These are phyloP conservation scores for Stenodera caucasica DNA, from an alignment of 2,888 invertebrate species.

Conservation along the genomic window DNA sequence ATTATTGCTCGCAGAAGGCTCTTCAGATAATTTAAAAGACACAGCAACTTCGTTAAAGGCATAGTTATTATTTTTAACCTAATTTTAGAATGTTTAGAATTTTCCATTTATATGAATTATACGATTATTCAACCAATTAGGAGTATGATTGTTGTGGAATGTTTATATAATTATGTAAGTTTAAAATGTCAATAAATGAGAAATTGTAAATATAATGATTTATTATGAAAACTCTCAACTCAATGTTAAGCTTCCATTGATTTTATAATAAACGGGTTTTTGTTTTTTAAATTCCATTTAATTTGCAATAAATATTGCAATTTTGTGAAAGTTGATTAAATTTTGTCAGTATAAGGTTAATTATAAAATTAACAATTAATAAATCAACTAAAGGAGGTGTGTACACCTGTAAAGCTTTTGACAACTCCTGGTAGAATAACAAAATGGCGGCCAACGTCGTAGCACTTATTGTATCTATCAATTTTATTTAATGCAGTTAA, in stretches of 20 bases:
- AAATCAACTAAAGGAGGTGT: conserved; percentile 2
- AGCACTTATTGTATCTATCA: conserved; percentile 35
- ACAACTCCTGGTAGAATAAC: conserved; percentile 38
- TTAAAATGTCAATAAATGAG: background rate
- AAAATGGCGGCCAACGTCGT: conserved; percentile 47
- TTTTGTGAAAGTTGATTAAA: conserved; percentile 1
- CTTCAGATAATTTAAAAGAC: conserved; percentile 50
- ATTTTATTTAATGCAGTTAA: conserved; percentile 31
- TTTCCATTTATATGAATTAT: no score
- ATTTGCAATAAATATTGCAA: background rate
- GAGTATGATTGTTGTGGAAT: background rate
- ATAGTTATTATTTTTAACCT: background rate
- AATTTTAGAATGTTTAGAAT: no score
- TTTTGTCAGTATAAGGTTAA: background rate
- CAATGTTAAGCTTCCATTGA: background rate
- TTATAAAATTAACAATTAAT: background rate
- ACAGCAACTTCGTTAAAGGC: conserved; percentile 39
- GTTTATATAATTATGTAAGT: background rate
- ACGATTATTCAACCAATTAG: background rate
- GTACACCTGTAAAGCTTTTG: conserved; percentile 8
- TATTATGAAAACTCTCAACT: background rate
- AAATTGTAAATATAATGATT: background rate
- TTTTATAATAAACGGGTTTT: background rate
- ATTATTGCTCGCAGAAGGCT: conserved; percentile 56
- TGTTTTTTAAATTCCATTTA: background rate